phyloP scores from a whole-genome alignment of 2,797 vertebrate genomes.

The Brachymystax lenok region DNA sequence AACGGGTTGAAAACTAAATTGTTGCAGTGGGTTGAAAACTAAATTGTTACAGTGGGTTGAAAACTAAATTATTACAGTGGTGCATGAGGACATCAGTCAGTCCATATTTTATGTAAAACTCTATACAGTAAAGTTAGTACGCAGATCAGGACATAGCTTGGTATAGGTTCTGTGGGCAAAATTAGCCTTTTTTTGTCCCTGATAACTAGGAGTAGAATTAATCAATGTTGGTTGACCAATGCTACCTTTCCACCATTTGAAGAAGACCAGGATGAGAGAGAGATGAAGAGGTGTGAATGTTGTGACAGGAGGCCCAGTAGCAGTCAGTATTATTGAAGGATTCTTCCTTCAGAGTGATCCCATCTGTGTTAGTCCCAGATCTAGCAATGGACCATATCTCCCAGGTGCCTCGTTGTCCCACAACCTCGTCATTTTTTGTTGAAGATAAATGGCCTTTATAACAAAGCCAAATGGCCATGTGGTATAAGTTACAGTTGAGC shows the following conservation, averaged over 20 bases:
- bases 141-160: neutral
- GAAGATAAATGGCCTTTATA: too few species aligned
- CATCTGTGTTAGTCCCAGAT: constrained; percentile 44
- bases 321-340: constrained; percentile 30
- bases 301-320: constrained; percentile 1
- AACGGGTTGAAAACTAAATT: neutral
- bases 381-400: constrained; percentile 39
- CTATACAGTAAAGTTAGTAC: neutral
- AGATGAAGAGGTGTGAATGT: neutral
- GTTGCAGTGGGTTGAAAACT: too few species aligned
- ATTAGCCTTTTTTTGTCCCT: neutral
- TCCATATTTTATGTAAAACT: neutral
- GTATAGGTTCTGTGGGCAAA: constrained; percentile 4
- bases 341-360: constrained; percentile 33
- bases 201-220: constrained; percentile 18
- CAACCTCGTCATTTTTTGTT: constrained; percentile 4
- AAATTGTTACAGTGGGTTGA: neutral
- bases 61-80: neutral
- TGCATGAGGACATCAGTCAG: constrained; percentile 2
- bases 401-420: constrained; percentile 46
- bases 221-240: constrained; percentile 16
- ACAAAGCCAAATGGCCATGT: too few species aligned
- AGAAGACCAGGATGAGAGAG: constrained; percentile 9
- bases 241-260: neutral
- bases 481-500: too few species aligned